Evolutionary conservation across 2,888 invertebrate species (phyloP), one percentile per base, ranked within the genome.

Genomic region (Erynnis tages): DNA sequence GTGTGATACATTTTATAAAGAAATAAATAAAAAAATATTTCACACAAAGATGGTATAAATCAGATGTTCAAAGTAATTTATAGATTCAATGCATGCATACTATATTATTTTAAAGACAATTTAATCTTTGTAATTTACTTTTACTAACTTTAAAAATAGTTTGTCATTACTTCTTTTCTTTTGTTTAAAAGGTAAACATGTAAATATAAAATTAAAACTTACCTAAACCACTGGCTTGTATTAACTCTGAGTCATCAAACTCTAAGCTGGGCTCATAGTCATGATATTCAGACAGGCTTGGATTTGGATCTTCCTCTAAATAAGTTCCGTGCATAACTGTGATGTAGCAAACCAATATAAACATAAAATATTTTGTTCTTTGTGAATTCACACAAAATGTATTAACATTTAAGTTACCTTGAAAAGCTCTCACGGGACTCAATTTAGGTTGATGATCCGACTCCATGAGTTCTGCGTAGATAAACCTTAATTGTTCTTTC

Each of bases 211-310:
- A 16, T 16, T 13, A 35, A 14, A 2, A 66, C 87, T 91, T 91
- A 95, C 95, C 94, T 77, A 93, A 91, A 62, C 93, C 91, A 52
- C 92, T 90, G 43, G 93, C 90, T 67, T 94, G 92, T 67, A 92
- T 93, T 53, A 97, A 83, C 87, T 98, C 98, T 8, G 97, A 95
- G 82, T 98, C 98, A 89, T 98, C 98, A 89, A 98, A 98, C 82
- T 98, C 98, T 76, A 98, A 91, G 84, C 97, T 96, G 8, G 98
- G 98, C 79, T 98, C 98, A 79, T 97, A 96, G 85, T 97, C 97
- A 76, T 97, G 96, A 76, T 93, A 94, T 83, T 97, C 97, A 23
- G 97, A 97, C 54, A 97, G 91, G 81, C 97, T 97, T 45, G 96
- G 95, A 77, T 95, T 94, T 5, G 94, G 92, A 70, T 96, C 97